These are phyloP conservation scores for Accipiter virgatus DNA, from an alignment of 2,113 vertebrate genomes.

Conservation along the genomic window DNA sequence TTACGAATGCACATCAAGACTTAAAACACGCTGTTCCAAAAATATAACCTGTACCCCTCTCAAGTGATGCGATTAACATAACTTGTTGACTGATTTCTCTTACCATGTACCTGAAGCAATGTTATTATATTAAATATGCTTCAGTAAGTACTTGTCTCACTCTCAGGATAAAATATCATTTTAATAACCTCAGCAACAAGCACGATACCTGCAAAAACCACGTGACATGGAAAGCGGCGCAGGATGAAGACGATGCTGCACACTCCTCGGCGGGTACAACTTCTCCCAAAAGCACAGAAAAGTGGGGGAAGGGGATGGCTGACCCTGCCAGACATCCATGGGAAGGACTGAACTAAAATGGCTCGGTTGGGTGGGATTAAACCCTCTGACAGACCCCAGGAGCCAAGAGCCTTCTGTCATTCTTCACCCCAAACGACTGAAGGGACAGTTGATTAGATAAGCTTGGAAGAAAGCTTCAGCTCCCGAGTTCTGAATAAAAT, in stretches of 20 bases:
- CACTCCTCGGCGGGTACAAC: fast-evolving
- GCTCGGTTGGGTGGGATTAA: fast-evolving
- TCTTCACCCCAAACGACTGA: neutral
- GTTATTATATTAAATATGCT: neutral
- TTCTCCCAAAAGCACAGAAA: neutral
- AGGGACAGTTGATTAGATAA: neutral
- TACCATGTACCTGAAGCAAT: neutral
- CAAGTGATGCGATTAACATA: neutral
- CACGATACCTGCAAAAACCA: neutral
- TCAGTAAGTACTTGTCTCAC: neutral
- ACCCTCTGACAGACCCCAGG: fast-evolving
- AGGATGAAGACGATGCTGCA: neutral
- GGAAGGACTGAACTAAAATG: neutral
- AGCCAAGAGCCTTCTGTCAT: neutral
- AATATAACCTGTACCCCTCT: neutral
- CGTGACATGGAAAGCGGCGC: fast-evolving
- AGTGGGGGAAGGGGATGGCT: neutral
- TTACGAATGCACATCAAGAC: neutral
- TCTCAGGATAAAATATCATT: neutral
- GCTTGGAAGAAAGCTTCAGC: neutral
- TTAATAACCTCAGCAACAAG: neutral
- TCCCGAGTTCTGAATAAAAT: neutral
- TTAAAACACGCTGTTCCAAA: neutral
- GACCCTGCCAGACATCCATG: neutral
- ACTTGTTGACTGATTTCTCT: neutral